Conservation (phyloP, 2,888 invertebrate genomes). For the Mycalesis mineus region DNA sequence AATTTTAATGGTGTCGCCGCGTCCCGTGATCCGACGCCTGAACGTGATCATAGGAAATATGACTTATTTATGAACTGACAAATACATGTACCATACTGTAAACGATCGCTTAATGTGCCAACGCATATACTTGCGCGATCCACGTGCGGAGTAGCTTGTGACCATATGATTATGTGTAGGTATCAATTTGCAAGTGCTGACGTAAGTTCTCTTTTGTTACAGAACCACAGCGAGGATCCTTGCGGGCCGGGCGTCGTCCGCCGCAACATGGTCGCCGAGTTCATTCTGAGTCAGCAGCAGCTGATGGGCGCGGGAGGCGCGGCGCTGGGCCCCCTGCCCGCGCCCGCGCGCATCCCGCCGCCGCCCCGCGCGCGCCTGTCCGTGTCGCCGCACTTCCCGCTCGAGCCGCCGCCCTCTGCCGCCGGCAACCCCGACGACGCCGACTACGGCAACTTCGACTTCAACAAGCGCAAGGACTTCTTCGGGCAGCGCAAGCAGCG, state of each 20-base stretch:
- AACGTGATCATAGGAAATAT: constrained; percentile 52
- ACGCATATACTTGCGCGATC: constrained; percentile 62
- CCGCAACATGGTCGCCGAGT: constrained; percentile 92
- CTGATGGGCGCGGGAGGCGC: constrained; percentile 60
- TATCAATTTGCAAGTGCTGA: constrained; percentile 51
- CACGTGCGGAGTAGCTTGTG: constrained; percentile 58
- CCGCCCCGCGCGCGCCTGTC: constrained; percentile 61
- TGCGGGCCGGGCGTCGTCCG: constrained; percentile 75
- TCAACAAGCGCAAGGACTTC: constrained; percentile 87
- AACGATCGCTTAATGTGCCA: constrained; percentile 55
- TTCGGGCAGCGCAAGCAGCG: constrained; percentile 95
- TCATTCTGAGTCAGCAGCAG: constrained; percentile 85
- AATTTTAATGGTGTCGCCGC: constrained; percentile 27
- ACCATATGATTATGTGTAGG: too few relatives aligned
- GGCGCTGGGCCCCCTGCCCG: constrained; percentile 58
- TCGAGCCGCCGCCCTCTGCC: constrained; percentile 67
- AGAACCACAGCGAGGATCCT: constrained; percentile 70
- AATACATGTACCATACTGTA: constrained; percentile 47
- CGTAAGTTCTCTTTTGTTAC: constrained; percentile 61
- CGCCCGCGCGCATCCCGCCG: constrained; percentile 54
- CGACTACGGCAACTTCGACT: constrained; percentile 76
- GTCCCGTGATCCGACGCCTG: constrained; percentile 53
- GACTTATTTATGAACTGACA: constrained; percentile 61
- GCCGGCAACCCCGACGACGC: constrained; percentile 49
- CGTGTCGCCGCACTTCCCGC: constrained; percentile 64